A percentile compares a stretch with the other conserved stretches of the same genome.
Evolutionary conservation across 2,888 invertebrate species (phyloP).

Genomic region (Caenorhabditis zanzibari): DNA sequence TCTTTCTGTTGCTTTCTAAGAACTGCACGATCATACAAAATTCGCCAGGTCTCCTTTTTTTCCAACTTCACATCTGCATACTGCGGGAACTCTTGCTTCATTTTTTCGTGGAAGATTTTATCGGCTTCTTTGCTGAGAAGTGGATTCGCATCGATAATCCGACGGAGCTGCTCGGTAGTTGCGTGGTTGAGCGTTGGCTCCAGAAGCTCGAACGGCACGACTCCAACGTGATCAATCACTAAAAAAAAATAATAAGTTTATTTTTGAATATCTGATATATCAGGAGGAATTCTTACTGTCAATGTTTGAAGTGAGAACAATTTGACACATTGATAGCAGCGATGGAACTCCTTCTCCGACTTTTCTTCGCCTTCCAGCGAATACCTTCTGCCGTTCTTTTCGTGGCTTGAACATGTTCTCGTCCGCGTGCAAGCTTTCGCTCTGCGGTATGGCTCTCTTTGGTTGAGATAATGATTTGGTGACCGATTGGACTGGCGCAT

Average conservation of each 20-base stretch:
- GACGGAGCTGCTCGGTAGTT: conserved; percentile 44
- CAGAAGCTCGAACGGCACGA: conserved; percentile 52
- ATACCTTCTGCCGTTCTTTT: conserved; percentile 62
- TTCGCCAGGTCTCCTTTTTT: conserved; percentile 45
- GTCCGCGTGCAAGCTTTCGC: conserved; percentile 40
- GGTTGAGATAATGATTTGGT: conserved; percentile 1
- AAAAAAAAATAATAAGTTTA: not conserved
- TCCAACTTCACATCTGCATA: conserved; percentile 44
- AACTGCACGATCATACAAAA: conserved; percentile 52
- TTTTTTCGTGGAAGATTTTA: conserved; percentile 37
- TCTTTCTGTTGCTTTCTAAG: conserved; percentile 44
- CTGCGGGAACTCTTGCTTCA: conserved; percentile 52
- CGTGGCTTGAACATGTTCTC: conserved; percentile 65
- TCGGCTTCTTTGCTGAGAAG: conserved; percentile 50
- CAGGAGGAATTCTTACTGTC: conserved; percentile 18
- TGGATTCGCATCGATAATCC: conserved; percentile 53
- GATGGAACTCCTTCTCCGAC: conserved; percentile 39
- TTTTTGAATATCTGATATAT: not conserved
- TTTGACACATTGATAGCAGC: conserved; percentile 50
- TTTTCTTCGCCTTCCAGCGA: conserved; percentile 54
- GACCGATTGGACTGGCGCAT: conserved; percentile 18
- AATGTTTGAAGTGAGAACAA: conserved; percentile 42
- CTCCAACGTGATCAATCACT: conserved; percentile 61
- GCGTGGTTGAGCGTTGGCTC: conserved; percentile 44
- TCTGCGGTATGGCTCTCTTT: conserved; percentile 34